Percentiles rank a stretch among this genome's conserved stretches.
phyloP scores from a whole-genome alignment of 2,888 invertebrate genomes.

The Cryptophagus acutangulus region DNA sequence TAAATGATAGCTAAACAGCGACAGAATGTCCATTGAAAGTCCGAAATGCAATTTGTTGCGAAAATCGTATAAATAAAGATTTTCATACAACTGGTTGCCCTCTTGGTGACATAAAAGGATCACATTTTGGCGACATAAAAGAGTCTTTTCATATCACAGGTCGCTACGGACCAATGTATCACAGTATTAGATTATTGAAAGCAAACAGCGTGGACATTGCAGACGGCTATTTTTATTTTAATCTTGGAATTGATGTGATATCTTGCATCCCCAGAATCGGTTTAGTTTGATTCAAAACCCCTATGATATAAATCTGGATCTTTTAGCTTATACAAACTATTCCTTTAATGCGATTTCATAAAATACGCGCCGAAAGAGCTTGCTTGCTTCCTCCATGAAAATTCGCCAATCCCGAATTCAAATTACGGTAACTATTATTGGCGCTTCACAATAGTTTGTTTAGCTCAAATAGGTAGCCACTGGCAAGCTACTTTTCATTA shows the following conservation, averaged over 20 bases:
- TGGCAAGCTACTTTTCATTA: too few relatives aligned
- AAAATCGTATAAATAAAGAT: constrained; percentile 1
- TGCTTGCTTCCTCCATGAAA: too few relatives aligned
- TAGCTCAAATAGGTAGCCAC: not conserved
- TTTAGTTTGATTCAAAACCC: constrained; percentile 20
- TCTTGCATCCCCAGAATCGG: constrained; percentile 25
- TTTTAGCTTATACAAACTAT: constrained; percentile 14
- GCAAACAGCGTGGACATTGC: constrained; percentile 29
- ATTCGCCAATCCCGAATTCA: too few relatives aligned
- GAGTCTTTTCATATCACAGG: constrained; percentile 16
- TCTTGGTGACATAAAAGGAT: not conserved
- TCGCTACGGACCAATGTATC: constrained; percentile 21
- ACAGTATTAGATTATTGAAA: constrained; percentile 32
- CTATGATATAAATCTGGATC: constrained; percentile 26
- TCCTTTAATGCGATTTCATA: constrained; percentile 4
- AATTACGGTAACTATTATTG: too few relatives aligned
- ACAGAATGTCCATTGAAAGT: too few relatives aligned
- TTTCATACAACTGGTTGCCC: constrained; percentile 2
- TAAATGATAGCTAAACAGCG: too few relatives aligned
- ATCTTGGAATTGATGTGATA: constrained; percentile 36
- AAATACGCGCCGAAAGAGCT: too few relatives aligned
- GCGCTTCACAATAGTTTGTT: not conserved
- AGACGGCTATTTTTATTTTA: constrained; percentile 29
- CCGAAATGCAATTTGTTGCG: too few relatives aligned
- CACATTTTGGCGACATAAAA: constrained; percentile 16